phyloP scores from a whole-genome alignment of 2,113 vertebrate species.

The Macroglossus sobrinus region DNA sequence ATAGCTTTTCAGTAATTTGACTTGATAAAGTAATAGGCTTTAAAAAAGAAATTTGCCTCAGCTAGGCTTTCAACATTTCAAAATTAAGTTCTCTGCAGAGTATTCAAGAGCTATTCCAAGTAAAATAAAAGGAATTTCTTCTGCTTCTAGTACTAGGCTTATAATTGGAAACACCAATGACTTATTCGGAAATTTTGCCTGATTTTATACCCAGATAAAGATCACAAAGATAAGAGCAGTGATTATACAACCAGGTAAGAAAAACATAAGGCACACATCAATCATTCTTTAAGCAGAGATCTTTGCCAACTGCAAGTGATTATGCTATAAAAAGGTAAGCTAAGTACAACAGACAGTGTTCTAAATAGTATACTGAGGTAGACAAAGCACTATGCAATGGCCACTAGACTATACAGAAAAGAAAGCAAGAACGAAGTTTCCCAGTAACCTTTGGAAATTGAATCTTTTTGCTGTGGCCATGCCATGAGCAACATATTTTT shows the following conservation, averaged over 20 bases:
- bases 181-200: not conserved
- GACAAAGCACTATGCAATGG: not conserved
- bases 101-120: not conserved
- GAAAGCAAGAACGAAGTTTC: not conserved
- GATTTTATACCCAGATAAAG: not conserved
- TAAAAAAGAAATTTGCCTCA: slow-evolving; percentile 35
- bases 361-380: not conserved
- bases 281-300: not conserved
- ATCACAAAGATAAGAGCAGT: not conserved
- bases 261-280: not conserved
- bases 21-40: slow-evolving; percentile 14
- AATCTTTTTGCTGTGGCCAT: not conserved
- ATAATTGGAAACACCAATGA: not conserved
- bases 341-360: not conserved
- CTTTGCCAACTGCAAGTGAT: not conserved
- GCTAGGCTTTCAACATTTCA: not conserved
- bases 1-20: slow-evolving; percentile 24
- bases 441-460: not conserved
- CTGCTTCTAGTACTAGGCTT: slow-evolving; percentile 21
- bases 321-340: not conserved
- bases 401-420: not conserved
- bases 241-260: not conserved
- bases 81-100: slow-evolving; percentile 42
- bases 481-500: not conserved
- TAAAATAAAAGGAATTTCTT: not conserved